phyloP scores from a whole-genome alignment of 2,113 vertebrate species.

The Seriola quinqueradiata region DNA sequence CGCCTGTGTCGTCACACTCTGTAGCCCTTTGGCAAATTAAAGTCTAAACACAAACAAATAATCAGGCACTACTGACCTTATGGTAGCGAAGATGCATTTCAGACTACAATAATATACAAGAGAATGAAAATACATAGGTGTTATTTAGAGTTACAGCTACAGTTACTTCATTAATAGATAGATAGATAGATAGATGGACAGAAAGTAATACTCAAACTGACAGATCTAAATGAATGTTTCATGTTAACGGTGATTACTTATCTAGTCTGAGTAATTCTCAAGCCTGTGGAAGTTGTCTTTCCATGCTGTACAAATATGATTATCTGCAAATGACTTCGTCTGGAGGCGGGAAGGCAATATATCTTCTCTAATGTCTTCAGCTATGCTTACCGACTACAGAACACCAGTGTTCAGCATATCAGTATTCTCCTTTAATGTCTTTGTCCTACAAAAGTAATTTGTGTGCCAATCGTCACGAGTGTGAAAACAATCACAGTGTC shows the following conservation, averaged over 20 bases:
- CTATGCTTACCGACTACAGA: neutral
- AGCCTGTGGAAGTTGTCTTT: neutral
- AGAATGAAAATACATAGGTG: neutral
- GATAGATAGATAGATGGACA: neutral
- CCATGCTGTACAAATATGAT: neutral
- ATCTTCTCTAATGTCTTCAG: neutral
- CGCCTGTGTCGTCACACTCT: slow-evolving; percentile 34
- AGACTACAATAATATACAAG: neutral
- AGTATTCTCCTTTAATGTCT: neutral
- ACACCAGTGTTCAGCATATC: neutral
- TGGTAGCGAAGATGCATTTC: neutral
- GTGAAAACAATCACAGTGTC: slow-evolving; percentile 1
- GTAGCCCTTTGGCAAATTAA: slow-evolving; percentile 30
- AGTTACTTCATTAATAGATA: neutral
- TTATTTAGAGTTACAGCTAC: too few relatives aligned
- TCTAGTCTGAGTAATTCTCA: neutral
- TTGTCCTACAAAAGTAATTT: slow-evolving; percentile 9
- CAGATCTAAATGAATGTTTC: neutral
- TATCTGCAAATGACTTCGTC: slow-evolving; percentile 8
- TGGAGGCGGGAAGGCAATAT: neutral
- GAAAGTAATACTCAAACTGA: neutral
- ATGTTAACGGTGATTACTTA: slow-evolving; percentile 4
- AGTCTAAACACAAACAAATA: slow-evolving; percentile 37
- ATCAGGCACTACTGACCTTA: neutral
- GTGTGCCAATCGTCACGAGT: neutral